These are phyloP conservation scores for Hipparchia semele DNA, from an alignment of 2,888 invertebrate genomes.

Conservation along the genomic window DNA sequence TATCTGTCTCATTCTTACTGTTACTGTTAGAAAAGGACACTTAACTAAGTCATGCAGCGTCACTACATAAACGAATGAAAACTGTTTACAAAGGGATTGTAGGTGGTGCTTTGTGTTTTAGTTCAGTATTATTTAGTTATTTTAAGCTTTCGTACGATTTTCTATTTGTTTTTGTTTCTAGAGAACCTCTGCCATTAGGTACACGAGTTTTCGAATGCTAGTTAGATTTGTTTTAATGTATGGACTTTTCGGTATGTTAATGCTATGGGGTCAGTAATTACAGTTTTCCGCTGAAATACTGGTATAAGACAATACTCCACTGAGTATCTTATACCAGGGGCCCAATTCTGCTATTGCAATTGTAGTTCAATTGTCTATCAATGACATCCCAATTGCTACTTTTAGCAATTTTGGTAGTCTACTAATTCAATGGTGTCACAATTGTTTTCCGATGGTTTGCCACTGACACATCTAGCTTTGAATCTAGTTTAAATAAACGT, in stretches of 20 bases:
- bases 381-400: no score
- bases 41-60: not conserved
- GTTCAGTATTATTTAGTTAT: not conserved
- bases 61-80: slow-evolving; percentile 11
- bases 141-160: not conserved
- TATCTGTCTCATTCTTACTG: slow-evolving; percentile 18
- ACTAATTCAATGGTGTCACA: no score
- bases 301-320: no score
- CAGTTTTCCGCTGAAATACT: slow-evolving; percentile 16
- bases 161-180: not conserved
- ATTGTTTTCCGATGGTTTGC: no score
- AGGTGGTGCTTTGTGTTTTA: slow-evolving; percentile 7
- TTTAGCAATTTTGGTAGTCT: no score
- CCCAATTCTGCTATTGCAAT: no score
- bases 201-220: not conserved
- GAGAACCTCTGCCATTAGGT: not conserved
- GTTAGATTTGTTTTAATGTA: not conserved
- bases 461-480: no score
- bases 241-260: slow-evolving; percentile 5
- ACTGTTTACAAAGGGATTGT: slow-evolving; percentile 39
- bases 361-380: no score
- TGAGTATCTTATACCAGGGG: no score
- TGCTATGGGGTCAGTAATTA: slow-evolving; percentile 27
- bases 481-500: no score
- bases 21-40: slow-evolving; percentile 19